These are phyloP conservation scores for Agapornis roseicollis DNA, from an alignment of 2,113 vertebrate species.

Conservation along the genomic window DNA sequence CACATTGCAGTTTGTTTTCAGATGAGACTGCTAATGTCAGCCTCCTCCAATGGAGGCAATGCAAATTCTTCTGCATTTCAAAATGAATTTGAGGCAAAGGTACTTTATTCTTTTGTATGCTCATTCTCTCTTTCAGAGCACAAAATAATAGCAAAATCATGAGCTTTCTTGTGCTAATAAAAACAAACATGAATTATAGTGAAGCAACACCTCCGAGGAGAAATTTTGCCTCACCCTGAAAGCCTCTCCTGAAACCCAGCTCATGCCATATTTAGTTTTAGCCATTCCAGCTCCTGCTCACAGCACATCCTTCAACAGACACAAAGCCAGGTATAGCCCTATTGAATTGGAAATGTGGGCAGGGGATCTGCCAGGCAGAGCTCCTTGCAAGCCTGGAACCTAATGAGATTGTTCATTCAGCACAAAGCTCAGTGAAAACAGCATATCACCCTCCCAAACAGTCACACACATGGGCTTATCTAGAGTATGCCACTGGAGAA, in stretches of 20 bases:
- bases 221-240: neutral
- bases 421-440: neutral
- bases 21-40: neutral
- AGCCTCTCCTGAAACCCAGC: neutral
- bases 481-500: fast-evolving
- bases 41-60: neutral
- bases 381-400: neutral
- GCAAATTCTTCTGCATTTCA: neutral
- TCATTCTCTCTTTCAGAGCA: neutral
- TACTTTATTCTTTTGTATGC: neutral
- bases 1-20: neutral
- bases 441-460: neutral
- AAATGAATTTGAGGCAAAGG: neutral
- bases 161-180: neutral
- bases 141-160: neutral
- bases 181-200: fast-evolving
- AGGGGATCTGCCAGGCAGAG: neutral
- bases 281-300: neutral
- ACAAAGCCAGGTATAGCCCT: neutral
- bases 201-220: neutral
- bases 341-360: neutral
- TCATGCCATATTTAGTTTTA: neutral
- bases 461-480: neutral
- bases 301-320: neutral
- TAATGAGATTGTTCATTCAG: neutral